A percentile compares a stretch with the other conserved stretches of the same genome.
These are phyloP conservation scores for Ara ararauna DNA, from an alignment of 2,797 vertebrate species.

Conservation along the genomic window DNA sequence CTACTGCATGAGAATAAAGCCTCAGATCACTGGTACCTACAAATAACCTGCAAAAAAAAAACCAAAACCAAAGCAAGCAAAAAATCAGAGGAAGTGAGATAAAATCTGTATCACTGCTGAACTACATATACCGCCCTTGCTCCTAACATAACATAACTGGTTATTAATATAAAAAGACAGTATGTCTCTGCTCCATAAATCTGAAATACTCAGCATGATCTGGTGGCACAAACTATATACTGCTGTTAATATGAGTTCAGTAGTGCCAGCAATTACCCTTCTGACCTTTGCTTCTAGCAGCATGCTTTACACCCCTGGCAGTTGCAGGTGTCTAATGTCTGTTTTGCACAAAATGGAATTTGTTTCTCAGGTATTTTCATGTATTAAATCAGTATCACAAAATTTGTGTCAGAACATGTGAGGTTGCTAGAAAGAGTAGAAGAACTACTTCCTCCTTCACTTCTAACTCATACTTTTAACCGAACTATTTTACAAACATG, in stretches of 20 bases:
- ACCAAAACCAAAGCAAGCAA: neutral
- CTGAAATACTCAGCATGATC: neutral
- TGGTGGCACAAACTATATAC: neutral
- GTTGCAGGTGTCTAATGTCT: fast-evolving
- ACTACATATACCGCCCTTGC: neutral
- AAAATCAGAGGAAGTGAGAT: neutral
- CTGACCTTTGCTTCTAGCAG: neutral
- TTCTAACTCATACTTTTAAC: neutral
- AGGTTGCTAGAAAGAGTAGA: neutral
- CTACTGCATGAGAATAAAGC: neutral
- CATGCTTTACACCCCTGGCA: neutral
- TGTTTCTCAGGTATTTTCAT: neutral
- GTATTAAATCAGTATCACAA: neutral
- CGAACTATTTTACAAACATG: neutral
- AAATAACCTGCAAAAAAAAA: neutral
- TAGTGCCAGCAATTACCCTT: neutral
- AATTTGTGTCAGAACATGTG: neutral
- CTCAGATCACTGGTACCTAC: neutral
- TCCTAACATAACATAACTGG: neutral
- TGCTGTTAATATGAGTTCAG: neutral
- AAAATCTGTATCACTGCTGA: neutral
- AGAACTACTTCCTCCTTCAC: neutral
- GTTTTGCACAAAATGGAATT: neutral
- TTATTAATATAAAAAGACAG: neutral
- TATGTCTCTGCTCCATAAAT: neutral